phyloP scores from a whole-genome alignment of 2,113 vertebrate genomes.

The Hemiscyllium ocellatum region DNA sequence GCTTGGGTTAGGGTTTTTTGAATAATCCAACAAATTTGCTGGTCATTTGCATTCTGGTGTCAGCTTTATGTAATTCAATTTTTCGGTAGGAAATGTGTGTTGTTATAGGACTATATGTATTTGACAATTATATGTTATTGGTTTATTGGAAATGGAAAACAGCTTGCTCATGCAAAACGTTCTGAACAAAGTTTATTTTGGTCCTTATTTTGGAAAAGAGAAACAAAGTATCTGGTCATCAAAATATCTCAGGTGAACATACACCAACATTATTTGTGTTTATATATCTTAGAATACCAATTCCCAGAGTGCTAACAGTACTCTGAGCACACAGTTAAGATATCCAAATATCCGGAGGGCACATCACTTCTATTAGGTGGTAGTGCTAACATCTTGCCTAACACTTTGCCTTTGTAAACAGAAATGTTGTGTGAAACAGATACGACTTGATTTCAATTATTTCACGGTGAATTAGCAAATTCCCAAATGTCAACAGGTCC shows the following conservation, averaged over 20 bases:
- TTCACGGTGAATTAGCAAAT: slow-evolving; percentile 1
- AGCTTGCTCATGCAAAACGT: neutral
- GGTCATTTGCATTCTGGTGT: neutral
- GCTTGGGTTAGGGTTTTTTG: neutral
- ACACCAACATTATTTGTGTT: slow-evolving; percentile 3
- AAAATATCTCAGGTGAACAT: neutral
- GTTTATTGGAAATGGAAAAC: neutral
- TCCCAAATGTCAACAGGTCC: slow-evolving; percentile 22
- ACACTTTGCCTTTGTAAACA: neutral
- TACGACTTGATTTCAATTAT: neutral
- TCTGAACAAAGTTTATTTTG: neutral
- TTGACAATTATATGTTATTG: too few species aligned
- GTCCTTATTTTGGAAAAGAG: neutral
- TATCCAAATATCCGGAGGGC: slow-evolving; percentile 1
- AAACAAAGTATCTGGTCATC: neutral
- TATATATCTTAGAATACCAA: neutral
- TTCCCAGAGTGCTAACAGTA: neutral
- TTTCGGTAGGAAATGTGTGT: neutral
- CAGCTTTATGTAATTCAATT: neutral
- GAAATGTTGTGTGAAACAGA: neutral
- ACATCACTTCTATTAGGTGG: neutral
- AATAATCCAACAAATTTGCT: neutral
- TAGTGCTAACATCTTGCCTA: neutral
- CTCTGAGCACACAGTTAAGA: neutral
- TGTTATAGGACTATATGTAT: neutral